Evolutionary conservation across 2,113 vertebrate genomes (phyloP).

Genomic region (Amphiprion ocellaris): DNA sequence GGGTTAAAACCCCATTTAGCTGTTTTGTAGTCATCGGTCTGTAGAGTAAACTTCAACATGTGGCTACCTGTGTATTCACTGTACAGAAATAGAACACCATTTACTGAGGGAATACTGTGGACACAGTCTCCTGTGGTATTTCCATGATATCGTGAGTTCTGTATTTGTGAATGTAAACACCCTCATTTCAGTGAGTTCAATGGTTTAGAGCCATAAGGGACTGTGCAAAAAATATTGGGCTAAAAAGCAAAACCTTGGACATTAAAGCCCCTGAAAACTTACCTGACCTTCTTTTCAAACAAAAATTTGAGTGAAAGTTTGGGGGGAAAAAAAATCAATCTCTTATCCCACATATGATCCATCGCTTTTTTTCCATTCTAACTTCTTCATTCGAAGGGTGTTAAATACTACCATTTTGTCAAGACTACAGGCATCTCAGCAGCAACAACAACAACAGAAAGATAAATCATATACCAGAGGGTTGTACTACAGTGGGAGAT

Average conservation of each 20-base stretch:
- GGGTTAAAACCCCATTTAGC: conserved; percentile 21
- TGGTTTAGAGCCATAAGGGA: conserved; percentile 3
- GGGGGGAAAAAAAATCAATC: too few relatives aligned
- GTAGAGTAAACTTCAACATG: conserved; percentile 48
- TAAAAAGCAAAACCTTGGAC: not conserved
- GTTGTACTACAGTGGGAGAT: too few relatives aligned
- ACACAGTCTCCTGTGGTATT: conserved; percentile 31
- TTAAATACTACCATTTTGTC: too few relatives aligned
- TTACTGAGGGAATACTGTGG: conserved; percentile 17
- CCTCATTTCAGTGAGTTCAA: not conserved
- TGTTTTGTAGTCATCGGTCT: conserved; percentile 55
- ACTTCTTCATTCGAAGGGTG: too few relatives aligned
- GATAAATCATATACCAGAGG: too few relatives aligned
- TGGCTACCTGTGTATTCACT: conserved; percentile 45
- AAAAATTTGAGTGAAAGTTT: too few relatives aligned
- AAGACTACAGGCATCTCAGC: too few relatives aligned
- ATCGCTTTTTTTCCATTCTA: too few relatives aligned
- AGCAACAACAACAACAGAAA: too few relatives aligned
- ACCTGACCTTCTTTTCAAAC: too few relatives aligned
- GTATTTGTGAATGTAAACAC: conserved; percentile 56
- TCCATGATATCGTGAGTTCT: conserved; percentile 41
- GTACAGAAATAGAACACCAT: conserved; percentile 45
- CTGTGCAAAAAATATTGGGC: not conserved
- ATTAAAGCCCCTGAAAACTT: too few relatives aligned
- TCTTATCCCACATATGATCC: too few relatives aligned